Conservation (phyloP, 2,888 invertebrate genomes). For the Macaria liturata region DNA sequence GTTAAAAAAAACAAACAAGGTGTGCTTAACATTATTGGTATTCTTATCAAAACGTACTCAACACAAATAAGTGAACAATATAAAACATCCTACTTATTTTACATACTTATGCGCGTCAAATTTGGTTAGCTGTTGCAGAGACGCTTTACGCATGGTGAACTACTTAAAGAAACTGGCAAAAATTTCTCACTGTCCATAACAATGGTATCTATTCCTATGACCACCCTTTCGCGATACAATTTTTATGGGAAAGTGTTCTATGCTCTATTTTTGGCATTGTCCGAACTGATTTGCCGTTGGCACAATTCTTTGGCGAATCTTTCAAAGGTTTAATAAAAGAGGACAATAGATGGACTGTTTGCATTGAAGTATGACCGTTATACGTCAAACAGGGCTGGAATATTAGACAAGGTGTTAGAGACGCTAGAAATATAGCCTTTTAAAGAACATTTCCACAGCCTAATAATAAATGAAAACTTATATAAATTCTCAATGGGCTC, state of each 20-base stretch:
- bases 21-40: no score
- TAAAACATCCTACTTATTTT: no score
- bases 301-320: constrained; percentile 54
- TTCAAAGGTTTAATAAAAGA: constrained; percentile 68
- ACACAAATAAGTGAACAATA: no score
- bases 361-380: constrained; percentile 64
- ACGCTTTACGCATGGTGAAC: no score
- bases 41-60: no score
- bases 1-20: no score
- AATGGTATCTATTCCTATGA: constrained; percentile 57
- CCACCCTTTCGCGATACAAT: constrained; percentile 71
- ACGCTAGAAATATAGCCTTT: no score
- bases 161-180: constrained; percentile 46
- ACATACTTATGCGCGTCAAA: no score
- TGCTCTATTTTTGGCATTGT: constrained; percentile 82
- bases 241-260: constrained; percentile 78
- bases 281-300: constrained; percentile 71
- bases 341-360: constrained; percentile 59
- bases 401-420: constrained; percentile 20
- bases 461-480: no score
- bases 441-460: no score
- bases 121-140: no score
- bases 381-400: constrained; percentile 44
- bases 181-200: constrained; percentile 77
- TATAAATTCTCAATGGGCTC: no score